Evolutionary conservation across 1,140 invertebrate species (phyloP), one percentile per base, ranked within the genome.

Genomic region (Cheumatopsyche charites): DNA sequence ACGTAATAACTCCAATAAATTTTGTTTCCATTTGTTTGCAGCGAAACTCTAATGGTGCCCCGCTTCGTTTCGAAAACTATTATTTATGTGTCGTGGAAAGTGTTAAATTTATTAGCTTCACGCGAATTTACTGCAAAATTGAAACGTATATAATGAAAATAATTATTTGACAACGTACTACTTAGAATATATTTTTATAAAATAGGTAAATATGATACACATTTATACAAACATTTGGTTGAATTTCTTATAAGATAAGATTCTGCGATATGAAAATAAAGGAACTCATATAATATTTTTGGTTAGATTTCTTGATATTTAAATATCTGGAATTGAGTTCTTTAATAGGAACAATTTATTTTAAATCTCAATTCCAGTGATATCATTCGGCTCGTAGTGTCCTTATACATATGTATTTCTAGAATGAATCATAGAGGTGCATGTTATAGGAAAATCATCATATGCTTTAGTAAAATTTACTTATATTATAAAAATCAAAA

Each of bases 71-170:
- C 55, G 55, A 58, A n/a, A 58, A 58, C 17, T 58, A 58, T 58
- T 58, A 58, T 58, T 58, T 58, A 58, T 58, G 55, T 58, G 17
- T 17, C 15, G 17, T 21, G 9, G 17, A 55, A 55, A 55, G 49
- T 55, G 49, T 19, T 12, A 55, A 55, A 55, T 58, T 25, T 58
- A 58, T 58, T 58, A 58, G 17, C 7, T 58, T 58, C 21, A 12
- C 21, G 21, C 21, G 4, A 23, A 23, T 19, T 3, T 13, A n/a
- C 11, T 47, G 43, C 43, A 13, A 12, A n/a, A 47, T 47, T 47
- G 43, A 47, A 47, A 47, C 2, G 29, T 36, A n/a, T 42, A 42
- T 12, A 42, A 42, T 6, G 12, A 42, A 42, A 42, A 42, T 42
- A 42, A 6, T 6, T 42, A 42, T 42, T 6, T 42, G 12, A 12